Evolutionary conservation across 2,113 vertebrate species (phyloP).

Genomic region (Limanda limanda): DNA sequence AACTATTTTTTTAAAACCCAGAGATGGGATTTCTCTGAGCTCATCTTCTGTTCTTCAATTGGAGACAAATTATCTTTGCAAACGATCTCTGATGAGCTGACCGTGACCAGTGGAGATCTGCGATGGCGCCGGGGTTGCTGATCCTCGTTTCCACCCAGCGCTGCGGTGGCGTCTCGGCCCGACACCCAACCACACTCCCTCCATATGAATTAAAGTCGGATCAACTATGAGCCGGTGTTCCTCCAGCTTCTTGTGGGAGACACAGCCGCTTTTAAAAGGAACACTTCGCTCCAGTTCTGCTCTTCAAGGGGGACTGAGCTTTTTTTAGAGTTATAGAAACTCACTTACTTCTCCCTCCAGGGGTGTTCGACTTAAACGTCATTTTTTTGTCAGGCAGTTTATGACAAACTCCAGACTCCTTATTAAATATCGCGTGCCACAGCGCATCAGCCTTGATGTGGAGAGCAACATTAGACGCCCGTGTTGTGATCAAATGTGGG

Average conservation of each 20-base stretch:
- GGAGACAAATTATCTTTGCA: no score
- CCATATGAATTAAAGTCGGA: conserved; percentile 43
- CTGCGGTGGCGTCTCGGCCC: conserved; percentile 2
- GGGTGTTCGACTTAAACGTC: conserved; percentile 68
- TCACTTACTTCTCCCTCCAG: conserved; percentile 65
- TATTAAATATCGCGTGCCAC: conserved; percentile 66
- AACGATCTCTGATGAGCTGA: no score
- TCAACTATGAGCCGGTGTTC: conserved; percentile 41
- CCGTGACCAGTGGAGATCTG: not conserved
- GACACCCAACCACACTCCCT: not conserved
- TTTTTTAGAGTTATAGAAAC: conserved; percentile 62
- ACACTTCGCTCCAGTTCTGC: conserved; percentile 72
- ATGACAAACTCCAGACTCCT: conserved; percentile 73
- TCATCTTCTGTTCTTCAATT: no score
- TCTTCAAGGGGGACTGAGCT: conserved; percentile 52
- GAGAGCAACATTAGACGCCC: conserved; percentile 62
- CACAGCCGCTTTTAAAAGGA: conserved; percentile 65
- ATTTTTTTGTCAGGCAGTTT: conserved; percentile 63
- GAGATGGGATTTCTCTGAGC: no score
- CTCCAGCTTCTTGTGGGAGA: conserved; percentile 52
- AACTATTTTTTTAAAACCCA: no score
- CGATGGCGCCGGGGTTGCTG: conserved; percentile 7
- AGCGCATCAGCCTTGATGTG: conserved; percentile 71
- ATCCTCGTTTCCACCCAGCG: not conserved
- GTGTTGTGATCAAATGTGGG: conserved; percentile 64